Percentiles rank a stretch among this genome's conserved stretches.
These are phyloP conservation scores for Cosmia pyralina DNA, from an alignment of 2,888 invertebrate species.

Conservation along the genomic window DNA sequence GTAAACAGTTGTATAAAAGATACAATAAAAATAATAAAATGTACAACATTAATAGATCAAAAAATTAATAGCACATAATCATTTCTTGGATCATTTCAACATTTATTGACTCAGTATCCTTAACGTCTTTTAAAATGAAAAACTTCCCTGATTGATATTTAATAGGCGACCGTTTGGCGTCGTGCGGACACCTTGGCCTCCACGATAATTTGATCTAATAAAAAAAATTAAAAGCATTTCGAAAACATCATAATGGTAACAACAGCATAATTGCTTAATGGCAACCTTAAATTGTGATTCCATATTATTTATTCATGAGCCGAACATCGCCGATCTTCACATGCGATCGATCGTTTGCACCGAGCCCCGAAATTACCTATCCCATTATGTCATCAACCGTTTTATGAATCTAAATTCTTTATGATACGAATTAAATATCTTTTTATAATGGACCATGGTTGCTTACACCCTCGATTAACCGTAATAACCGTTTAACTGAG, in stretches of 20 bases:
- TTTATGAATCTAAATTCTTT: constrained; percentile 88
- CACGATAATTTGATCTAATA: constrained; percentile 86
- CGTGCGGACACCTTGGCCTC: constrained; percentile 81
- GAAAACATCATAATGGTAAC: constrained; percentile 87
- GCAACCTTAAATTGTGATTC: constrained; percentile 85
- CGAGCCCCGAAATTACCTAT: constrained; percentile 84
- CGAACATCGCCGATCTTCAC: constrained; percentile 80
- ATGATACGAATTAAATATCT: constrained; percentile 84
- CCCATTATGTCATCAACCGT: constrained; percentile 89
- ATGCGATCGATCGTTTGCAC: constrained; percentile 81
- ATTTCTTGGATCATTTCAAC: constrained; percentile 34
- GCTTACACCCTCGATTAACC: constrained; percentile 84
- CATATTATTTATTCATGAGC: constrained; percentile 89
- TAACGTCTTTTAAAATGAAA: constrained; percentile 44
- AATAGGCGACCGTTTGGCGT: constrained; percentile 82
- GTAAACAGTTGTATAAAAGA: background rate
- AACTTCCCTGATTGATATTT: constrained; percentile 86
- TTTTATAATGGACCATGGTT: constrained; percentile 82
- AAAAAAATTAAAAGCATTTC: constrained; percentile 90
- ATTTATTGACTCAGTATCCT: constrained; percentile 54
- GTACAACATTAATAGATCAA: constrained; percentile 17
- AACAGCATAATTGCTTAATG: constrained; percentile 89
- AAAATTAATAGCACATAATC: constrained; percentile 25
- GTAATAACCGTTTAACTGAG: constrained; percentile 81
- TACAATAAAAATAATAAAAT: constrained; percentile 5